phyloP scores from a whole-genome alignment of 2,888 invertebrate species.

The Callyntrura guangdongensis region DNA sequence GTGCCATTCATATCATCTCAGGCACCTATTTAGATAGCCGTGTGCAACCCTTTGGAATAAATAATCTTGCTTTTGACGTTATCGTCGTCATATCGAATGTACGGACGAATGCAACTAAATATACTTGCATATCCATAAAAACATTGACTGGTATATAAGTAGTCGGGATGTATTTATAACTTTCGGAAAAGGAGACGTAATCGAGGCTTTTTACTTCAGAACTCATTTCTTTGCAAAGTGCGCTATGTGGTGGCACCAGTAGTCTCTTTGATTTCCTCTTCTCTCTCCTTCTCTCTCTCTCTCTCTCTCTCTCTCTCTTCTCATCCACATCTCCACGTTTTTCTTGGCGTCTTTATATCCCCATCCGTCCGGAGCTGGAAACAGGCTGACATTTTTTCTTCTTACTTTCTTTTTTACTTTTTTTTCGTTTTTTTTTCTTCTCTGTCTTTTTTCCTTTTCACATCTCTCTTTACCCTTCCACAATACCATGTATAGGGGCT shows the following conservation, averaged over 20 bases:
- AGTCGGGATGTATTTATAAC: not conserved
- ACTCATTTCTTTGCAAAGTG: conserved; percentile 37
- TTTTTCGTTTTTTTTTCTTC: not conserved
- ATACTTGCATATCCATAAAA: not conserved
- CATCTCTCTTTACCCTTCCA: not conserved
- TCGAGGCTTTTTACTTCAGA: conserved; percentile 28
- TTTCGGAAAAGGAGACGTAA: conserved; percentile 43
- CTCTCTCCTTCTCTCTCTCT: conserved; percentile 30
- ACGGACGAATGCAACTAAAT: not conserved
- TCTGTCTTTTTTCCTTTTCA: not conserved
- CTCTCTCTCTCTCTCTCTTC: conserved; percentile 39
- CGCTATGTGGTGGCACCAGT: conserved; percentile 41
- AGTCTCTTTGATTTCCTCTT: conserved; percentile 65
- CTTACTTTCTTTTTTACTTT: conserved; percentile 28
- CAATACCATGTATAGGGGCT: not conserved
- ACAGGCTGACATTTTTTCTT: conserved; percentile 69
- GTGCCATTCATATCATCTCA: not conserved
- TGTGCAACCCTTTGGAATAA: conserved; percentile 27
- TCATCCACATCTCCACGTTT: conserved; percentile 23
- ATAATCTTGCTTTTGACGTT: conserved; percentile 7
- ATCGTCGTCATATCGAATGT: not conserved
- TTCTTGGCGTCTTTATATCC: conserved; percentile 51
- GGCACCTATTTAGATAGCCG: conserved; percentile 19
- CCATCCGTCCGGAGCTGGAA: conserved; percentile 72
- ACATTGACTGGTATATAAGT: not conserved